phyloP scores from a whole-genome alignment of 2,797 vertebrate genomes.

The Tinamus major region DNA sequence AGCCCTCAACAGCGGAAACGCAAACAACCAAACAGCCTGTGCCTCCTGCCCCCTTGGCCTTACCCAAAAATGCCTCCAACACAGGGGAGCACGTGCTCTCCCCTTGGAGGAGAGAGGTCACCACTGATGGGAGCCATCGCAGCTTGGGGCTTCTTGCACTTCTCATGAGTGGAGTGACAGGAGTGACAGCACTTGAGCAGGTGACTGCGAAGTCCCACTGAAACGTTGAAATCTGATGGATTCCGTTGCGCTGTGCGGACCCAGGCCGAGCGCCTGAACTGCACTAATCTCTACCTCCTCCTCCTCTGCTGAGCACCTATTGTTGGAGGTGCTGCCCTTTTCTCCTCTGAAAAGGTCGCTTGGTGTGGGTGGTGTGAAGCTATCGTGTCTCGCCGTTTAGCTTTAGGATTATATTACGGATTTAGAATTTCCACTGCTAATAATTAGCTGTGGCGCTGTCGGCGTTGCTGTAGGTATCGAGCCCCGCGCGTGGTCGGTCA shows the following conservation, averaged over 20 bases:
- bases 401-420: slow-evolving; percentile 3
- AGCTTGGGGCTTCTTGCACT: neutral
- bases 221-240: slow-evolving; percentile 12
- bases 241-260: neutral
- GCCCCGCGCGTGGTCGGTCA: neutral
- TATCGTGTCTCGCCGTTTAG: neutral
- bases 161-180: accelerated
- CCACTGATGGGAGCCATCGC: accelerated
- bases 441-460: neutral
- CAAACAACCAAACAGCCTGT: neutral
- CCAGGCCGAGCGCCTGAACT: neutral
- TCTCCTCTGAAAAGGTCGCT: neutral
- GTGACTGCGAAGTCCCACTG: neutral
- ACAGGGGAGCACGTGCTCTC: neutral
- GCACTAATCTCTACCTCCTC: neutral
- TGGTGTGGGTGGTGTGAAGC: neutral
- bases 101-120: neutral
- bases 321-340: slow-evolving; percentile 12
- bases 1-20: neutral
- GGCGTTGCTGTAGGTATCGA: neutral
- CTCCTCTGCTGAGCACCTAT: neutral
- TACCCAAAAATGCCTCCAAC: accelerated
- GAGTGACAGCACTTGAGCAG: neutral
- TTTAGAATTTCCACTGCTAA: neutral
- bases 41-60: neutral